phyloP scores from a whole-genome alignment of 2,888 invertebrate species.

The Choreutis nemorana region DNA sequence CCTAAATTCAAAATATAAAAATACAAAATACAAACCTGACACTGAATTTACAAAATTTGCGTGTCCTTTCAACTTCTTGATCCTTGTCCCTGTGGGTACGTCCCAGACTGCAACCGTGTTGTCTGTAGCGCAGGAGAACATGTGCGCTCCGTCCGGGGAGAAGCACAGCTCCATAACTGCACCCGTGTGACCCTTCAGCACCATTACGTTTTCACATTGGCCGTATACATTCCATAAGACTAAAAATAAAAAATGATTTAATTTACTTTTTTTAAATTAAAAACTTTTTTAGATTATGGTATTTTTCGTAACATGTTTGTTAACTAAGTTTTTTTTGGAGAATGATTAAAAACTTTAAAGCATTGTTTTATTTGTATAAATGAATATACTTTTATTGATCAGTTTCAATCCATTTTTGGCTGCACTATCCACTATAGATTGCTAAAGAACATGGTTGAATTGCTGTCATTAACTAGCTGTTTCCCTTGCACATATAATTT shows the following conservation, averaged over 20 bases:
- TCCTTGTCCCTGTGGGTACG: slow-evolving; percentile 83
- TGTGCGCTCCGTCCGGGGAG: slow-evolving; percentile 81
- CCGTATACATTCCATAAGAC: slow-evolving; percentile 97
- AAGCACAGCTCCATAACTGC: slow-evolving; percentile 94
- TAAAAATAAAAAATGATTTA: slow-evolving; percentile 31
- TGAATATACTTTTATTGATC: too few species aligned
- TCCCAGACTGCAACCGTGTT: slow-evolving; percentile 97
- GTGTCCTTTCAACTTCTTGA: slow-evolving; percentile 90
- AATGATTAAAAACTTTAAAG: neutral
- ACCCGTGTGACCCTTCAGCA: slow-evolving; percentile 93
- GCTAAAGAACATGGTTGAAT: too few species aligned
- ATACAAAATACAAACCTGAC: slow-evolving; percentile 42
- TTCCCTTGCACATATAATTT: too few species aligned
- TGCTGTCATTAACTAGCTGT: too few species aligned
- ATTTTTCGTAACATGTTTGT: neutral
- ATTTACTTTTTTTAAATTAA: neutral
- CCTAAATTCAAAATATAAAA: too few species aligned
- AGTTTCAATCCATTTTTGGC: too few species aligned
- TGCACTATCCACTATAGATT: too few species aligned
- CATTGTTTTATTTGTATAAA: too few species aligned
- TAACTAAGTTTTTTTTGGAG: neutral
- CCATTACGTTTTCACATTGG: slow-evolving; percentile 96
- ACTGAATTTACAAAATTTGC: slow-evolving; percentile 78
- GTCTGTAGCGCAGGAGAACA: slow-evolving; percentile 94
- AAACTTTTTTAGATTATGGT: neutral